Conservation (phyloP, 2,888 invertebrate species). For the Athrips mouffetella region DNA sequence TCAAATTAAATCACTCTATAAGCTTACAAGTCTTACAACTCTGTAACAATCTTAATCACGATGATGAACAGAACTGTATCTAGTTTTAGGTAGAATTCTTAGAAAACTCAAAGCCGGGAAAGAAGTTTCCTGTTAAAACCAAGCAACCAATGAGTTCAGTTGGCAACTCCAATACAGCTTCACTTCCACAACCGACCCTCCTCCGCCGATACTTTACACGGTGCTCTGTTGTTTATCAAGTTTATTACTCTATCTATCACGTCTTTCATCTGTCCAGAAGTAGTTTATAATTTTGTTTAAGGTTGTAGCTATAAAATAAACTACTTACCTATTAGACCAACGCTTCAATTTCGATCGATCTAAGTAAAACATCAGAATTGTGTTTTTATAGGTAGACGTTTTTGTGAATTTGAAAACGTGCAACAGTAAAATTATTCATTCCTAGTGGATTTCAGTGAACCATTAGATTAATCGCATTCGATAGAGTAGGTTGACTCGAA, state of each 20-base stretch:
- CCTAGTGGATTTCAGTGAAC: slow-evolving; percentile 7
- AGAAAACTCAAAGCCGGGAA: slow-evolving; percentile 16
- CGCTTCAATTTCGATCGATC: too few species aligned
- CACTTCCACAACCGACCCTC: slow-evolving; percentile 10
- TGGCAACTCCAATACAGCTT: slow-evolving; percentile 9
- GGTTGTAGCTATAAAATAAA: too few species aligned
- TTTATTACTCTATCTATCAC: not conserved
- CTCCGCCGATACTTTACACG: slow-evolving; percentile 1
- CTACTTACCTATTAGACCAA: too few species aligned
- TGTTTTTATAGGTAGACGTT: too few species aligned
- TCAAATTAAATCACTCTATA: slow-evolving; percentile 2
- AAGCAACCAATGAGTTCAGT: slow-evolving; percentile 16
- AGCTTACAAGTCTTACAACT: not conserved
- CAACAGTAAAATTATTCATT: slow-evolving; percentile 8
- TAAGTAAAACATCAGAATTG: too few species aligned
- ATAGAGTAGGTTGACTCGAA: slow-evolving; percentile 18
- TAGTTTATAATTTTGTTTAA: not conserved
- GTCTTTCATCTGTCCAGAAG: not conserved
- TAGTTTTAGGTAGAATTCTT: slow-evolving; percentile 16
- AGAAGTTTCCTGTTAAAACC: slow-evolving; percentile 18
- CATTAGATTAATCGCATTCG: not conserved
- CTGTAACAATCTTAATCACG: slow-evolving; percentile 2
- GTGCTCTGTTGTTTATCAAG: slow-evolving; percentile 4
- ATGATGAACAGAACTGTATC: slow-evolving; percentile 6
- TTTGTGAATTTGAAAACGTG: not conserved